Evolutionary conservation across 2,888 invertebrate genomes (phyloP).

Genomic region (Agriopis leucophaearia): DNA sequence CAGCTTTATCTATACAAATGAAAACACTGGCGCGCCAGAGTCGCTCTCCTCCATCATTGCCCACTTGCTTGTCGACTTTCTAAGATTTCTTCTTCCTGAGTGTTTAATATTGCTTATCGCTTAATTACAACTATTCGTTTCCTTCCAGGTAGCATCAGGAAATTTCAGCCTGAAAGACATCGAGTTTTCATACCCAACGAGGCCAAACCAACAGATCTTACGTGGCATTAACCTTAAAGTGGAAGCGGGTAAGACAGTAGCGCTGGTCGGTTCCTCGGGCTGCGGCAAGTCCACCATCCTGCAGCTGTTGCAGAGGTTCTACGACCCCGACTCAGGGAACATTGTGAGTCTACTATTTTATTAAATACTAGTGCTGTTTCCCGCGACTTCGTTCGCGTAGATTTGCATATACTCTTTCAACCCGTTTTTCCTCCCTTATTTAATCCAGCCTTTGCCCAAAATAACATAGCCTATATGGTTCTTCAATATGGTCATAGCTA

Average conservation of each 20-base stretch:
- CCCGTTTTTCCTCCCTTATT: no score
- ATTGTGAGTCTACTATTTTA: conserved; percentile 58
- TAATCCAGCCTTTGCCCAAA: no score
- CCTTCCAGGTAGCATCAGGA: conserved; percentile 86
- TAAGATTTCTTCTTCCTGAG: no score
- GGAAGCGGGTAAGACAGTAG: conserved; percentile 91
- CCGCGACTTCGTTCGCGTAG: background rate
- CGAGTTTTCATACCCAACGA: conserved; percentile 93
- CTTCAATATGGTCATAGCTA: no score
- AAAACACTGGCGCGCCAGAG: no score
- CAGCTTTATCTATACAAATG: no score
- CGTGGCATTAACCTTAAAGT: conserved; percentile 89
- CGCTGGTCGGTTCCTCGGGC: conserved; percentile 90
- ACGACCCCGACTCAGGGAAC: conserved; percentile 90
- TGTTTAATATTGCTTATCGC: background rate
- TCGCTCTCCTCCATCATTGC: no score
- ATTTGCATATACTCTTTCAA: no score
- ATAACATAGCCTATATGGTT: no score
- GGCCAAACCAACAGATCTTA: conserved; percentile 90
- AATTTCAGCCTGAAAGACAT: conserved; percentile 89
- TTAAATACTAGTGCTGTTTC: no score
- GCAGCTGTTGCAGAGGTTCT: conserved; percentile 92
- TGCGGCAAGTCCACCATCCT: conserved; percentile 94
- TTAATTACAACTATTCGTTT: background rate
- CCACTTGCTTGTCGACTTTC: no score